Evolutionary conservation across 2,113 vertebrate genomes (phyloP), one percentile per base, ranked within the genome.

Genomic region (Phoenicopterus ruber): DNA sequence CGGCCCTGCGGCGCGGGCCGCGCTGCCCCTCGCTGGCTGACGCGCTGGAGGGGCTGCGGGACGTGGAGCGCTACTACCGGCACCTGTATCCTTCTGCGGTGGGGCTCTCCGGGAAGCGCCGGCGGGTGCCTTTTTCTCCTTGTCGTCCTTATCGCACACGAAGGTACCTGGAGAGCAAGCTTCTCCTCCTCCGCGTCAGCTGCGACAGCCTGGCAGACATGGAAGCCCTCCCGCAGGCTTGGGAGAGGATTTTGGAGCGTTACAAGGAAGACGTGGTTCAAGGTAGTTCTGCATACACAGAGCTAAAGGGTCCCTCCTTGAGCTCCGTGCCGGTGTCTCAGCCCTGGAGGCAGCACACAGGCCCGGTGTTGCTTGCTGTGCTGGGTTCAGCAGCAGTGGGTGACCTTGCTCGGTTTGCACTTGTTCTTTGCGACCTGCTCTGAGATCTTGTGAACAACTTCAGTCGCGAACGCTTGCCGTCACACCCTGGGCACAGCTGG

Each of bases 1-100:
- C 32, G 1, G 81, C 96, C 9, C 97, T 99, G 4, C 83, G 96
- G 87, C 98, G 98, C 1, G 98, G 98, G 0, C 95, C 93, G 11
- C 40, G 81, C n/a, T 95, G 96, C 49, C 99, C 99, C 0, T 99
- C 99, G 1, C 79, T 99, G 87, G 97, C 98, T 1, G 99, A 99
- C 52, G 99, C 98, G 98, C 71, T 99, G 94, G 99, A 99, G 89
- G 99, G 99, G 98, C 96, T 99, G 87, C 99, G 98, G 83, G 98
- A 99, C 29, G 97, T 99, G 1, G 98, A 99, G 49, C 97, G 97
- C 34, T 96, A 98, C 97, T 99, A 99, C 90, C 97, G 98, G 63
- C 97, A 86, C 17, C 97, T 99, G 98, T 99, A 99, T 99, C 99
- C 98, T 98, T 96, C 59, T 1, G 19, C 0, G 20, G 9, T 0